A percentile compares a stretch with the other conserved stretches of the same genome.
These are phyloP conservation scores for Aporrectodea caliginosa DNA, from an alignment of 1,140 invertebrate species.

Conservation along the genomic window DNA sequence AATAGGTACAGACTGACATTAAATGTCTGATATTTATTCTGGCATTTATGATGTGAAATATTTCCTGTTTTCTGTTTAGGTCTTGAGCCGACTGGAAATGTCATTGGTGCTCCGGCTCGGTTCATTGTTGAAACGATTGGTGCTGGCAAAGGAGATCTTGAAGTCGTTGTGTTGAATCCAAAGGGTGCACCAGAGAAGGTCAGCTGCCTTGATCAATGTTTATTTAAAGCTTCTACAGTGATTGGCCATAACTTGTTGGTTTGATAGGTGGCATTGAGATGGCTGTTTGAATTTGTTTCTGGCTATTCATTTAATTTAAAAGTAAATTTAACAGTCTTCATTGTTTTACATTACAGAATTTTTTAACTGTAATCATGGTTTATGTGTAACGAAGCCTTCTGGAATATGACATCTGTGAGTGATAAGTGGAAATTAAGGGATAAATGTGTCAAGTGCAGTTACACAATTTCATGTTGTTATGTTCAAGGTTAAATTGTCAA, in stretches of 20 bases:
- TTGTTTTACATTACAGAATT: neutral
- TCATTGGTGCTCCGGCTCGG: slow-evolving; percentile 73
- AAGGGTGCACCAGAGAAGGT: slow-evolving; percentile 17
- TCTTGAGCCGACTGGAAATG: slow-evolving; percentile 16
- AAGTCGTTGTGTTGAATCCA: slow-evolving; percentile 16
- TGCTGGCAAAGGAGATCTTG: slow-evolving; percentile 44
- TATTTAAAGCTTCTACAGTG: neutral
- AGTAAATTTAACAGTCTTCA: neutral
- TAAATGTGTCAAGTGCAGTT: too few relatives aligned
- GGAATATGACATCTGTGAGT: too few relatives aligned
- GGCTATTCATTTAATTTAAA: neutral
- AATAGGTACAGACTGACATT: too few relatives aligned
- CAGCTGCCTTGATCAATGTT: neutral
- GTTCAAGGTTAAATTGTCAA: too few relatives aligned
- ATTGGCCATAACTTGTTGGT: neutral
- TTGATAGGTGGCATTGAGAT: neutral
- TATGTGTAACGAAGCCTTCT: too few relatives aligned
- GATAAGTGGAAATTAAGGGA: too few relatives aligned
- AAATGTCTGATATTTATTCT: too few relatives aligned
- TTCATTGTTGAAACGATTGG: slow-evolving; percentile 94
- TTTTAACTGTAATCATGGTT: too few relatives aligned
- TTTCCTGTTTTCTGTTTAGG: neutral
- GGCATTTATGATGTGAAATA: too few relatives aligned
- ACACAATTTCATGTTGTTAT: too few relatives aligned
- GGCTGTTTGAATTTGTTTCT: too few relatives aligned